Percentiles rank a stretch among this genome's conserved stretches.
Conservation (phyloP, 1,140 invertebrate genomes). For the Drosophila rhopaloa region DNA sequence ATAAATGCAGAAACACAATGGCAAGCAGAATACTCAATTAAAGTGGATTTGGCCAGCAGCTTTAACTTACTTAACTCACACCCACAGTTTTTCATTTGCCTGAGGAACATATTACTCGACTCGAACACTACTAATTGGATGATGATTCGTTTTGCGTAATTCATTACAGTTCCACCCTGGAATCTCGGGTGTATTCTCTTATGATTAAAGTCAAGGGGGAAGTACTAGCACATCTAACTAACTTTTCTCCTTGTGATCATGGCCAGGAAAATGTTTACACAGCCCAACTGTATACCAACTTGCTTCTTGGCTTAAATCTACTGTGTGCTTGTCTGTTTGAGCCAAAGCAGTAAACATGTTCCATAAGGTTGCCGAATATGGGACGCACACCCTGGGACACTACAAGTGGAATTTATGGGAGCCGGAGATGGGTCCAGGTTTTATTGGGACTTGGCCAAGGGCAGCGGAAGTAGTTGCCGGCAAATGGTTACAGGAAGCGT, state of each 20-base stretch:
- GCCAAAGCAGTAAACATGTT: conserved; percentile 29
- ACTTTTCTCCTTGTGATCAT: conserved; percentile 22
- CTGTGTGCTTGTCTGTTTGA: background rate
- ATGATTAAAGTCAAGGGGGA: conserved; percentile 26
- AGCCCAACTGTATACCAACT: conserved; percentile 16
- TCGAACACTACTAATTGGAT: conserved; percentile 25
- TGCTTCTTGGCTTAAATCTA: conserved; percentile 17
- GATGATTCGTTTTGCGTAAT: conserved; percentile 39
- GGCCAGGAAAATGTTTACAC: conserved; percentile 36
- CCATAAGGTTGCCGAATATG: conserved; percentile 20
- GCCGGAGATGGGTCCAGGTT: conserved; percentile 30
- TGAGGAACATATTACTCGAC: background rate
- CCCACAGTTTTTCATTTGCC: background rate
- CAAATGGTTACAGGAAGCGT: conserved; percentile 29
- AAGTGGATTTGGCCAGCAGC: background rate
- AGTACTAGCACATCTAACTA: conserved; percentile 3
- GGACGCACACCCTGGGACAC: conserved; percentile 31
- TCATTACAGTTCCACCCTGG: conserved; percentile 17
- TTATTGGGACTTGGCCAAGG: conserved; percentile 22
- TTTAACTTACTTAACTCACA: conserved; percentile 10
- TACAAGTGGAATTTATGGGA: conserved; percentile 15
- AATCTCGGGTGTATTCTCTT: conserved; percentile 1
- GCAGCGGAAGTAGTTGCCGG: conserved; percentile 16
- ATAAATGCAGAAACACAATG: background rate
- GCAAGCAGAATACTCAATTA: background rate